Conservation (phyloP, 2,113 vertebrate species). For the Lepidothrix coronata region DNA sequence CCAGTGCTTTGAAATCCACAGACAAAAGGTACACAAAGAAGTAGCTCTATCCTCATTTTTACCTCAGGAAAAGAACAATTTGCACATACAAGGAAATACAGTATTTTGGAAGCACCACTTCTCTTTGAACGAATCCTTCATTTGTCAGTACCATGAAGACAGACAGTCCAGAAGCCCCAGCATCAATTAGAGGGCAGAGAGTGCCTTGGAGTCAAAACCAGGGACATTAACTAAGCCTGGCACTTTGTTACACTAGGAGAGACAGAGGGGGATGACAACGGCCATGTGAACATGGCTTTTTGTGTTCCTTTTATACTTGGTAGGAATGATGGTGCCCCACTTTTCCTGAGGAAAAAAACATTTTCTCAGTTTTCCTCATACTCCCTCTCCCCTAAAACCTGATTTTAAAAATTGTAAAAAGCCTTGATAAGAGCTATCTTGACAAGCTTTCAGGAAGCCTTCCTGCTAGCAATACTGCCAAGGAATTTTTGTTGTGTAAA, state of each 20-base stretch:
- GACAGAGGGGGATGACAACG: background rate
- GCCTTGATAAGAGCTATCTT: conserved; percentile 4
- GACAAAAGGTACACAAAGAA: background rate
- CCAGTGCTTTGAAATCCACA: background rate
- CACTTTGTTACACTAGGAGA: background rate
- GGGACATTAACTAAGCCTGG: background rate
- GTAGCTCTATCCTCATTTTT: background rate
- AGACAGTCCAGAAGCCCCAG: background rate
- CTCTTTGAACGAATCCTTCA: background rate
- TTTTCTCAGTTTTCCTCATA: background rate
- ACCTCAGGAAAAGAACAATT: background rate
- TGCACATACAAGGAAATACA: background rate
- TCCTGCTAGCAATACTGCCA: background rate
- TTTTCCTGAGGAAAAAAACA: background rate
- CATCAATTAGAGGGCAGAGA: background rate
- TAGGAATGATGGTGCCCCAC: background rate
- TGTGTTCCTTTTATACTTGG: background rate
- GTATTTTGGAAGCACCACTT: background rate
- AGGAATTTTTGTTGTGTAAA: conserved; percentile 48
- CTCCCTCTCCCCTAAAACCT: background rate
- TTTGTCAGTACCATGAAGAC: background rate
- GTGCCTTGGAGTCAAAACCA: background rate
- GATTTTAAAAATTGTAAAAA: background rate
- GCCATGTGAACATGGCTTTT: background rate
- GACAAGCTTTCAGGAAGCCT: conserved; percentile 30